A percentile compares a stretch with the other conserved stretches of the same genome.
These are phyloP conservation scores for Aptenodytes forsteri DNA, from an alignment of 2,113 vertebrate genomes.

Conservation along the genomic window DNA sequence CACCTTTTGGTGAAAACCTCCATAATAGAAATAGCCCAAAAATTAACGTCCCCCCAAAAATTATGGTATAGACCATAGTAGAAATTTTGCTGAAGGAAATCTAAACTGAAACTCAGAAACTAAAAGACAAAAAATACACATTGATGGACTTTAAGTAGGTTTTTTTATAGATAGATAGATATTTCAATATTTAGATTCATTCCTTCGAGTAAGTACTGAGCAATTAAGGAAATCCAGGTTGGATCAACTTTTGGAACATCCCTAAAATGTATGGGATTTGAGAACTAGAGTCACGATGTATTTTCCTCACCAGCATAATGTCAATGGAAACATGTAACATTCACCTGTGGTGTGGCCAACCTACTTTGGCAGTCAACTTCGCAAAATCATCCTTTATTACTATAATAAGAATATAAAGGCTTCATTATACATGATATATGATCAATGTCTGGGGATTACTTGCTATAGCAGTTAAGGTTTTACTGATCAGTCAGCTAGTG, in stretches of 20 bases:
- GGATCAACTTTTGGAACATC: background rate
- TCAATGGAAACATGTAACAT: background rate
- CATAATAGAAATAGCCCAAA: background rate
- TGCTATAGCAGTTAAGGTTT: background rate
- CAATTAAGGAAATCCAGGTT: background rate
- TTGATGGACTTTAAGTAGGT: background rate
- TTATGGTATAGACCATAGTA: background rate
- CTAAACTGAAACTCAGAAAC: background rate
- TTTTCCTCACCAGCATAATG: background rate
- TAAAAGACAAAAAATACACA: background rate
- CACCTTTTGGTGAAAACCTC: background rate
- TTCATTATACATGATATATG: background rate
- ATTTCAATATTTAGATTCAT: background rate
- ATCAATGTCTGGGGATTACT: background rate
- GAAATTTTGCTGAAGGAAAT: background rate
- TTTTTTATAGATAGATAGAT: background rate
- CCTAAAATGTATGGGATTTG: background rate
- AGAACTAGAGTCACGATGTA: background rate
- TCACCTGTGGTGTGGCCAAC: background rate
- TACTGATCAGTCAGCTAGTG: background rate
- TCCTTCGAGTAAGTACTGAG: background rate
- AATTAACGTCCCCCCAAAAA: background rate
- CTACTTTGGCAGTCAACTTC: background rate
- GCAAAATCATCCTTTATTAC: background rate
- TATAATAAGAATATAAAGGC: background rate